Base-by-base conservation (phyloP, 2,888 invertebrate species). In the Phytoseiulus persimilis region DNA sequence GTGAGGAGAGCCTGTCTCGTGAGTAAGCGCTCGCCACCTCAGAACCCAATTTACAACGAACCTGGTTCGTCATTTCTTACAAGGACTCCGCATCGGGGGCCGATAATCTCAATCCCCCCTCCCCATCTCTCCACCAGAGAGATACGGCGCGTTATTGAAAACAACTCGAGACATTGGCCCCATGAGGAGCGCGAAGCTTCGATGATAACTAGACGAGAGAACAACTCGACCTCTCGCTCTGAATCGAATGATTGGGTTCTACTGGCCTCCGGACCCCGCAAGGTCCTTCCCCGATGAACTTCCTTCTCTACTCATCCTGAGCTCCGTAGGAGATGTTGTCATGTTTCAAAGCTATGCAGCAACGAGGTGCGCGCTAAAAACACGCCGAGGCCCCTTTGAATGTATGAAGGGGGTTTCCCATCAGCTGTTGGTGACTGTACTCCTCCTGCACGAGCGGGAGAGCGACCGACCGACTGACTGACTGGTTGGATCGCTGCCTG, bases 1-100 rank as follows among this genome's bases (percentile, higher is more conserved):
- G 65, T 65, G 65, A 65, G 65, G 65, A 65, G 65, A 65, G 65
- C 65, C 65, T 65, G 65, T 65, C 65, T 65, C 65, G 65, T 65
- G 65, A 65, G 65, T 65, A 65, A 65, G 65, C 65, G 65, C 28
- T 65, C 65, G 65, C 65, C 65, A 65, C 65, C 18, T 65, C 65
- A 65, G 65, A 65, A 65, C 65, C 65, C 65, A 65, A 65, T 65
- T 65, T 65, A 65, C 65, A 65, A 65, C 65, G 65, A 65, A 65
- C 65, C 18, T 18, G 65, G 65, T 65, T 65, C 65, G 65, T 65
- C 65, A 65, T 65, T 65, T 65, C 65, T 23, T 65, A 65, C 46
- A 14, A 46, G 14, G 46, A 14, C 14, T 46, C 23, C 65, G 65
- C 65, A 14, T 65, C 65, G 1, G 65, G 1, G 18, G 5, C 65